Base-by-base conservation (phyloP, 2,797 vertebrate species). In the Tenualosa ilisha region DNA sequence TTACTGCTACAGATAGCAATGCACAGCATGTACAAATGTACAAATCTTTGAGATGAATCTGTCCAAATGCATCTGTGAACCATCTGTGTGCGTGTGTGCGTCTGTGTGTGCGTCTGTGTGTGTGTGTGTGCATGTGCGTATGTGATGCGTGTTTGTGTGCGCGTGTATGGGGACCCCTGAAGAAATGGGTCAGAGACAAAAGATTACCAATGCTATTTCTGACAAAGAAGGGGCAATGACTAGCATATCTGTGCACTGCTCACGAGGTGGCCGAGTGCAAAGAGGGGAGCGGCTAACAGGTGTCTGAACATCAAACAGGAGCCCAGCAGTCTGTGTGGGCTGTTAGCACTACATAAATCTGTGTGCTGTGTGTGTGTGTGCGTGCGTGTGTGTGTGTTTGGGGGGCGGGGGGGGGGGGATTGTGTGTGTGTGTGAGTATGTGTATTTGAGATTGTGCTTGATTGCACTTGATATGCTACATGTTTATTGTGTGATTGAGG, bases 181-280 rank as follows among this genome's bases (percentile, higher is more conserved):
- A 79, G 72, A 79, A 22, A 90, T 87, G 90, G 85, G 92, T 89
- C 81, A n/a, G 46, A 31, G 68, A 83, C 83, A 79, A 86, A 91
- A 86, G 88, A 81, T 85, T 49, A 61, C 85, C 86, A 85, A 84
- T 4, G 81, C 91, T 91, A 93, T 93, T 93, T 93, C 91, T 88
- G 91, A 90, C 88, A 88, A 92, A 90, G 92, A 86, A 85, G 65
- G n/a, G 37, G 1, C 84, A 90, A 89, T 81, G 65, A 86, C 86
- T 17, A 5, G 84, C 84, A 54, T 93, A 92, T 93, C 93, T 93
- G 92, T 90, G 89, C 92, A 87, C 54, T 84, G 86, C 89, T 88
- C 86, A 92, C 91, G 85, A 82, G 81, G 81, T 87, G 86, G 91
- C 91, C 63, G 81, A 88, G 15, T 85, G 86, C 86, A 37, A 75